These are phyloP conservation scores for Itoplectis maculator DNA, from an alignment of 2,888 invertebrate genomes.

Conservation along the genomic window DNA sequence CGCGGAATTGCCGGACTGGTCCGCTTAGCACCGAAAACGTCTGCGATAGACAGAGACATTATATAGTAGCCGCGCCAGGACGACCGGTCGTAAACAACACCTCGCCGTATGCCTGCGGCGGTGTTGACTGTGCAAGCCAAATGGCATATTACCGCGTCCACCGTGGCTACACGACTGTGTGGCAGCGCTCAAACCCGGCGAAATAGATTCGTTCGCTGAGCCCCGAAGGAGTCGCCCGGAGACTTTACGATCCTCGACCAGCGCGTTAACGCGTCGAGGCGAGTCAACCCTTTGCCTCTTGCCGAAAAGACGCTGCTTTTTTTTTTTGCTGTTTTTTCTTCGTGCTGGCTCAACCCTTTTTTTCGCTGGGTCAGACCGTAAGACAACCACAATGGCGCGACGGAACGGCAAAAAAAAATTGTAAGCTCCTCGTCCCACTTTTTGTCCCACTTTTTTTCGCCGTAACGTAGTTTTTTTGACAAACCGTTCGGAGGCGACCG, in stretches of 20 bases:
- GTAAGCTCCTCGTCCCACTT: constrained; percentile 67
- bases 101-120: constrained; percentile 1
- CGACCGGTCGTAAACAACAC: constrained; percentile 57
- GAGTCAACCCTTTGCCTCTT: constrained; percentile 58
- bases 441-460: constrained; percentile 72
- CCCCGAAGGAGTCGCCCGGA: constrained; percentile 19
- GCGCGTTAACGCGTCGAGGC: constrained; percentile 58
- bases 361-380: constrained; percentile 60
- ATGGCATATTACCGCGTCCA: constrained; percentile 22
- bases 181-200: constrained; percentile 34
- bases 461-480: constrained; percentile 35
- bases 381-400: constrained; percentile 62
- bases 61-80: constrained; percentile 44
- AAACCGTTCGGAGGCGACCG: constrained; percentile 49
- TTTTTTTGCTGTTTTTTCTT: not conserved
- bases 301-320: constrained; percentile 30
- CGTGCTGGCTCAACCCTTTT: constrained; percentile 61
- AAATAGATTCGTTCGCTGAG: constrained; percentile 14
- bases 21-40: not conserved
- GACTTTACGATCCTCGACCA: constrained; percentile 58
- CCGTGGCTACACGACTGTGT: constrained; percentile 26
- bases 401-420: constrained; percentile 26
- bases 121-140: constrained; percentile 40
- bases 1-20: not conserved
- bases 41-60: not conserved